Evolutionary conservation across 2,888 invertebrate species (phyloP).

Genomic region (Lasioglossum vierecki): DNA sequence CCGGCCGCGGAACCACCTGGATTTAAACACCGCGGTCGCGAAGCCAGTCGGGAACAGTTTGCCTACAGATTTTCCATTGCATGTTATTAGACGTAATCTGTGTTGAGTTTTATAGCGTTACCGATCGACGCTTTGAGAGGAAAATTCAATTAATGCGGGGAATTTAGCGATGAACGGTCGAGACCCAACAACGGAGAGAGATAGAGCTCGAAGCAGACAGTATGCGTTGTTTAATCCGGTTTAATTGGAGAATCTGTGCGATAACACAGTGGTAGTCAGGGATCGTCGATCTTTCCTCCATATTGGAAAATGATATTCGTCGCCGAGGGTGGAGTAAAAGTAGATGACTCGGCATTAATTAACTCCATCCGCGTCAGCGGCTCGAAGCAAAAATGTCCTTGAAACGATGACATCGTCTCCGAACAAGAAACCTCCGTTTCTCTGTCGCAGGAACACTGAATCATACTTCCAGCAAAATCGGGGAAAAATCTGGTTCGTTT

Average conservation of each 20-base stretch:
- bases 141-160: neutral
- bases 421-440: neutral
- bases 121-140: neutral
- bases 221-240: constrained; percentile 14
- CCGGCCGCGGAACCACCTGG: neutral
- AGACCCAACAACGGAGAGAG: neutral
- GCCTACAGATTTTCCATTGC: neutral
- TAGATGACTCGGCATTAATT: constrained; percentile 53
- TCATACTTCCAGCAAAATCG: neutral
- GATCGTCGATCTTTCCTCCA: constrained; percentile 40
- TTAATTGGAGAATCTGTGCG: neutral
- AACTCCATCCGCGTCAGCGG: constrained; percentile 49
- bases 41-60: neutral
- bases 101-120: constrained; percentile 2
- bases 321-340: neutral
- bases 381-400: constrained; percentile 46
- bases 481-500: neutral
- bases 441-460: neutral
- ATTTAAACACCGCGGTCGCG: constrained; percentile 17
- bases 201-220: neutral
- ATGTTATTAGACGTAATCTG: constrained; percentile 6
- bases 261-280: neutral
- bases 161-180: constrained; percentile 9
- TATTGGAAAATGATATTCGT: constrained; percentile 43
- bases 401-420: neutral